Conservation (phyloP, 2,888 invertebrate genomes). For the Monochamus alternatus region DNA sequence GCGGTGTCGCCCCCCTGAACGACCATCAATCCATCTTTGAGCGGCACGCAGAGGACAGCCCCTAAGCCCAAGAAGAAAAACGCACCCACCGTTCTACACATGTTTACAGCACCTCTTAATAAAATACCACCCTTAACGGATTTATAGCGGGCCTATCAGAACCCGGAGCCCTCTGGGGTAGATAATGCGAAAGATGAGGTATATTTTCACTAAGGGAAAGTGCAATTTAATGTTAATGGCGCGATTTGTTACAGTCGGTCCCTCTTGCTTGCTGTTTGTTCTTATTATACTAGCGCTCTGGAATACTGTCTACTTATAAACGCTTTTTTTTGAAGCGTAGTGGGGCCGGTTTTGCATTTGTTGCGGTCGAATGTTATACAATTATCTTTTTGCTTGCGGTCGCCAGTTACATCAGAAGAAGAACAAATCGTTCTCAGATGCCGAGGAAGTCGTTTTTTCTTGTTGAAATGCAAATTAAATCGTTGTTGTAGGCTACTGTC, state of each 20-base stretch:
- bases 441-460: slow-evolving; percentile 8
- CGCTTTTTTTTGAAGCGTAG: slow-evolving; percentile 7
- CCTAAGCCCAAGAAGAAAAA: slow-evolving; percentile 29
- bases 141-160: slow-evolving; percentile 26
- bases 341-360: slow-evolving; percentile 25
- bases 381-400: slow-evolving; percentile 36
- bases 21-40: slow-evolving; percentile 56
- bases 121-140: slow-evolving; percentile 31
- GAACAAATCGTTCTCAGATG: slow-evolving; percentile 21
- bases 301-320: slow-evolving; percentile 26
- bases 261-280: slow-evolving; percentile 20
- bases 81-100: slow-evolving; percentile 36
- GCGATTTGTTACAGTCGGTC: slow-evolving; percentile 12
- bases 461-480: slow-evolving; percentile 7
- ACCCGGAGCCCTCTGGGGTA: slow-evolving; percentile 18
- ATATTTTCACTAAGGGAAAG: slow-evolving; percentile 21
- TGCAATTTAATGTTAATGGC: slow-evolving; percentile 11
- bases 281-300: slow-evolving; percentile 23
- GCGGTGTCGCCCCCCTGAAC: slow-evolving; percentile 72
- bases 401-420: slow-evolving; percentile 26
- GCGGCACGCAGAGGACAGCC: slow-evolving; percentile 54
- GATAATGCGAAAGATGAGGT: slow-evolving; percentile 30
- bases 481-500: neutral
- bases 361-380: slow-evolving; percentile 34
- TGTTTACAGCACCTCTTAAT: slow-evolving; percentile 29